These are phyloP conservation scores for Sarcophaga bullata DNA, from an alignment of 1,140 invertebrate species.

Conservation along the genomic window DNA sequence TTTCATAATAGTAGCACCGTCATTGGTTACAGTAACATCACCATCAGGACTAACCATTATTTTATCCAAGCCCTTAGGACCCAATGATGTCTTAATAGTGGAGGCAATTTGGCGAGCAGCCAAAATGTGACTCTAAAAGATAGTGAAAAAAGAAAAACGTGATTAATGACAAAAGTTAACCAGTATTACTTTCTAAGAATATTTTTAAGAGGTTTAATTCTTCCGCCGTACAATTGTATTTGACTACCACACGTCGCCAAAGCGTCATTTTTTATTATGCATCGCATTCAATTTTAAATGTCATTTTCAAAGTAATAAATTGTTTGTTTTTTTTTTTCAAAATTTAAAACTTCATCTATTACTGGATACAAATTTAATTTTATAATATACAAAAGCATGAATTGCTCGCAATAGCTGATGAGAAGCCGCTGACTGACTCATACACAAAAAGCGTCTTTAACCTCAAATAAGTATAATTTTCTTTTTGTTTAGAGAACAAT, in stretches of 20 bases:
- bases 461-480: constrained; percentile 37
- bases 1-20: constrained; percentile 99
- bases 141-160: neutral
- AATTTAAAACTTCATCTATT: too few species aligned
- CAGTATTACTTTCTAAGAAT: too few species aligned
- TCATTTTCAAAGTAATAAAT: too few species aligned
- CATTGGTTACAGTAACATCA: constrained; percentile 98
- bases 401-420: neutral
- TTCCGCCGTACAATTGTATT: too few species aligned
- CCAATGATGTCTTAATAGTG: constrained; percentile 92
- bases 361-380: neutral
- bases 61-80: constrained; percentile 97
- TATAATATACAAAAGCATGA: neutral
- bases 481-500: neutral
- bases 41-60: constrained; percentile 98
- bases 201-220: too few species aligned
- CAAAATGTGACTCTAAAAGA: constrained; percentile 92
- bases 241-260: too few species aligned
- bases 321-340: too few species aligned
- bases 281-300: too few species aligned
- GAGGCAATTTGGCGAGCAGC: constrained; percentile 91
- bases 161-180: too few species aligned
- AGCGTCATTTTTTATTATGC: too few species aligned
- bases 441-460: constrained; percentile 42
- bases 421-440: constrained; percentile 7